These are phyloP conservation scores for Formica exsecta DNA, from an alignment of 1,140 invertebrate species.

Conservation along the genomic window DNA sequence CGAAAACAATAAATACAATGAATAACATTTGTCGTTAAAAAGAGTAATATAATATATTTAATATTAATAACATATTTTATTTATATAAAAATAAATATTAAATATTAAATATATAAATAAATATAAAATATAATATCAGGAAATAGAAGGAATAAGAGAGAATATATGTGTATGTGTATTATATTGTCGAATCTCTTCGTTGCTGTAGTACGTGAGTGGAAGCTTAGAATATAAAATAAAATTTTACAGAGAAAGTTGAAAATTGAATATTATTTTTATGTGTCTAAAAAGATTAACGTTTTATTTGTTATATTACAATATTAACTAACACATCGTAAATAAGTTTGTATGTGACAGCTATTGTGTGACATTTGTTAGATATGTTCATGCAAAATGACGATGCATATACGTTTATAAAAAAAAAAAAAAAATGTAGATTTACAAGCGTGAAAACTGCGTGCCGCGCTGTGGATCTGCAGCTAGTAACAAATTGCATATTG, in stretches of 20 bases:
- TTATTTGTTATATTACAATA: not conserved
- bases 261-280: constrained; percentile 10
- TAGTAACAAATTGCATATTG: constrained; percentile 39
- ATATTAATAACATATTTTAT: not conserved
- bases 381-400: not conserved
- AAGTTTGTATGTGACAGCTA: constrained; percentile 5
- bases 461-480: not conserved
- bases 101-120: no score
- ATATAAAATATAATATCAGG: no score
- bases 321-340: not conserved
- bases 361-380: constrained; percentile 22
- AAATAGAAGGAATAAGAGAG: no score
- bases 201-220: not conserved
- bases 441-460: constrained; percentile 1
- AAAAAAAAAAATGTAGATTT: constrained; percentile 30
- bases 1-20: constrained; percentile 16
- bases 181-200: not conserved
- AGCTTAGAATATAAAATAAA: not conserved
- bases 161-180: no score
- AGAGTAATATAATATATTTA: not conserved
- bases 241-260: constrained; percentile 4
- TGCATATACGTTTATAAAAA: constrained; percentile 5
- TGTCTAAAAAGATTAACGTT: not conserved
- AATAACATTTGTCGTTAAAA: not conserved
- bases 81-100: not conserved